Evolutionary conservation across 2,113 vertebrate genomes (phyloP), one percentile per base, ranked within the genome.

Genomic region (Panthera leo): DNA sequence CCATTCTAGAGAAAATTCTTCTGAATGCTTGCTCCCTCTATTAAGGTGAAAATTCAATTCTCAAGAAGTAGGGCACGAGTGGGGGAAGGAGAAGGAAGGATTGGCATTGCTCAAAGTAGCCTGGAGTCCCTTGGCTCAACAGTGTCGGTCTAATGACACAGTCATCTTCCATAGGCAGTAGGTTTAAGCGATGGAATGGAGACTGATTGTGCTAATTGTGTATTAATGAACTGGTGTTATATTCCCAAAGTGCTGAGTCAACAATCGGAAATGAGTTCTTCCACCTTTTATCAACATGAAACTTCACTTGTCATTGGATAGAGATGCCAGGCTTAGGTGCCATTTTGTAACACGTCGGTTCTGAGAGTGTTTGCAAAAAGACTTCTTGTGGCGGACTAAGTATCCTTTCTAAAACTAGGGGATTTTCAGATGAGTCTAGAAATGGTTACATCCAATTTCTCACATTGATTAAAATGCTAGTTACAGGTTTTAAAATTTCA

Each of bases 1-100:
- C 75, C 67, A 76, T 0, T 29, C 31, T 75, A 96, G 75, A 89
- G 73, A 94, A 97, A 97, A 78, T 87, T 98, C 76, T 94, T 97
- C 96, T 76, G 63, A 98, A 97, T 97, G 53, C 68, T 92, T 91
- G 61, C 70, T 89, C 18, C 27, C 18, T 73, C 90, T 98, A 89
- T 95, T 97, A 96, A 95, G 45, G 65, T 95, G 55, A 70, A 75
- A 98, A 71, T 90, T 96, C 97, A 97, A 97, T 97, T 98, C 96
- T 31, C 80, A 78, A 97, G 92, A 97, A 97, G 88, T 93, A 97
- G 83, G 89, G 14, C 79, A 89, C 27, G 19, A 31, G 58, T 78
- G 34, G 5, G 58, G 39, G 7, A 21, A 68, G 25, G 27, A 84
- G 48, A 76, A 34, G 83, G 42, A 6, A 45, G 55, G 71, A 88